Percentiles rank a stretch among this genome's conserved stretches.
These are phyloP conservation scores for Dicrurus megarhynchus DNA, from an alignment of 2,113 vertebrate genomes.

Conservation along the genomic window DNA sequence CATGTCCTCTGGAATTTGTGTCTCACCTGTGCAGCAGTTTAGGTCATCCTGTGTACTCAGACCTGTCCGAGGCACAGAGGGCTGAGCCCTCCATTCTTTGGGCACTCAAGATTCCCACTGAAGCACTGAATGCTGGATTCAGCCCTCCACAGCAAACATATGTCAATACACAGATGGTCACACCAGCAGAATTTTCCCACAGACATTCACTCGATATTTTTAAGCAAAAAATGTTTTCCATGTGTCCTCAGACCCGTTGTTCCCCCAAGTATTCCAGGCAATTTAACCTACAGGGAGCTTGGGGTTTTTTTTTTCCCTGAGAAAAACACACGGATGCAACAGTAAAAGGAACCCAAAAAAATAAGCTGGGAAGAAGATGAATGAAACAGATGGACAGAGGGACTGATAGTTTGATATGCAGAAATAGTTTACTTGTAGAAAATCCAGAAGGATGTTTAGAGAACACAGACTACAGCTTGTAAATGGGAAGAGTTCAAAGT, in stretches of 20 bases:
- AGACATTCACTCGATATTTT: not conserved
- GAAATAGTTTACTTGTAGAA: not conserved
- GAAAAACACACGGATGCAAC: not conserved
- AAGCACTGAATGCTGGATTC: not conserved
- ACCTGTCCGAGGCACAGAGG: not conserved
- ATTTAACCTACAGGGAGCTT: constrained; percentile 23
- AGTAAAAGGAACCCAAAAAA: not conserved
- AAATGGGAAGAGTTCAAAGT: constrained; percentile 1
- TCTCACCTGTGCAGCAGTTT: not conserved
- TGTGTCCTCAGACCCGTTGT: constrained; percentile 13
- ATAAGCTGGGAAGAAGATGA: not conserved
- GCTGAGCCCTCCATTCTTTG: not conserved
- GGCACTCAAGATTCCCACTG: not conserved
- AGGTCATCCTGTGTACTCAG: not conserved
- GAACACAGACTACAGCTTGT: not conserved
- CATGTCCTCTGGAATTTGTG: not conserved
- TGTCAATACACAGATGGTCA: constrained; percentile 44
- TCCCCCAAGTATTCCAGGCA: constrained; percentile 26
- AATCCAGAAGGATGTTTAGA: not conserved
- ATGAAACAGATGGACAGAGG: constrained; percentile 37
- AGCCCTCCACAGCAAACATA: constrained; percentile 16
- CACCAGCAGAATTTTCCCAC: constrained; percentile 30
- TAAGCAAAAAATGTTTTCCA: not conserved
- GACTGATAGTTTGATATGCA: not conserved
- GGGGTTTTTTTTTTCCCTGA: not conserved